Base-by-base conservation (phyloP, 1,140 invertebrate species). In the Rhagoletis zephyria region DNA sequence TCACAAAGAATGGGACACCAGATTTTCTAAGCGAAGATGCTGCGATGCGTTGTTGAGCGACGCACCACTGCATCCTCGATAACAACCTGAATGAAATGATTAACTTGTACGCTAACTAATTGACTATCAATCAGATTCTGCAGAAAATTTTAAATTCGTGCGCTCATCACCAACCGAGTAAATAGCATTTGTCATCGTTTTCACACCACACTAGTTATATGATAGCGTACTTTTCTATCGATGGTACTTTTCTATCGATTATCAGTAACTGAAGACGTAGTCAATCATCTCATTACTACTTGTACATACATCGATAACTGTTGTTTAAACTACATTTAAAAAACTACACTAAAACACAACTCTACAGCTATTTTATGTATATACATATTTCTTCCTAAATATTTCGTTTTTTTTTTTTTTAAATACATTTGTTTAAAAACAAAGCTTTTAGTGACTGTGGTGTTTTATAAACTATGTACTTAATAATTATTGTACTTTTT, bases 381-480 rank as follows among this genome's bases (percentile, higher is more conserved):
- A 59, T 65, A 65, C 40, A 81, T 56, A 86, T 63, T 30, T 61
- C 60, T 48, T 70, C 19, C 19, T 74, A 85, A 51, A 61, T 48
- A 63, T 86, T 48, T 51, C 85, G 51, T 67, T 60, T 61, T 59
- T 60, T 12, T 16, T 16, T 65, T 85, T n/a, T 42, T 16, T n/a
- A 65, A n/a, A 85, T 61, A 85, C 45, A 59, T 3, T 64, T 85
- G 65, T 61, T 40, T 45, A 85, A 67, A 85, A 85, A 60, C 30
- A 65, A 60, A 86, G 81, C 90, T 89, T 91, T 89, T 90, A 89
- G 90, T 91, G 91, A 92, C 91, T 92, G 91, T 92, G 91, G 91
- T 92, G 91, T 92, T 91, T 92, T 91, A 90, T 89, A 90, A 91
- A 92, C 91, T 92, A 92, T 91, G 91, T 91, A 89, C 90, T 91